phyloP scores from a whole-genome alignment of 2,797 vertebrate genomes.

The Hoplostethus mediterraneus region DNA sequence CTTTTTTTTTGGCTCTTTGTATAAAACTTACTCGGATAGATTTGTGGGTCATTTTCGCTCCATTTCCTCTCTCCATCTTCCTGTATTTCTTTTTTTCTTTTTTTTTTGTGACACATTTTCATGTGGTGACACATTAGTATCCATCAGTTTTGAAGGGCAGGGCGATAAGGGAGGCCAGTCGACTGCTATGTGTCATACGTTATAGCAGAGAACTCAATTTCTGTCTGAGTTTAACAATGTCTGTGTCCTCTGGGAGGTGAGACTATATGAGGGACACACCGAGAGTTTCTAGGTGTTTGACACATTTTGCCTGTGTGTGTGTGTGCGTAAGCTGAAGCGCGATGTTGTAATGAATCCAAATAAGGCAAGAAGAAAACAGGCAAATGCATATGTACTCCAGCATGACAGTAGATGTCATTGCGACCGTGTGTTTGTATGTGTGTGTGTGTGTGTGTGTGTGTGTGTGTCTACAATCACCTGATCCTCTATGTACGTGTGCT shows the following conservation, averaged over 20 bases:
- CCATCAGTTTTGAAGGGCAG: slow-evolving; percentile 79
- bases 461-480: not conserved
- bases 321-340: not conserved
- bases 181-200: slow-evolving; percentile 57
- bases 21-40: slow-evolving; percentile 35
- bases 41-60: slow-evolving; percentile 46
- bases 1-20: not conserved
- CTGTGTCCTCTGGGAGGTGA: slow-evolving; percentile 77
- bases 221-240: slow-evolving; percentile 74
- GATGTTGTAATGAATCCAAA: too few relatives aligned
- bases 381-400: not conserved
- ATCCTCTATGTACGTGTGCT: not conserved
- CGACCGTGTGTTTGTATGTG: not conserved
- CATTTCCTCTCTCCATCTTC: slow-evolving; percentile 45
- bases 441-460: slow-evolving; percentile 4
- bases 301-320: slow-evolving; percentile 24
- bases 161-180: slow-evolving; percentile 59
- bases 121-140: slow-evolving; percentile 71
- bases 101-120: slow-evolving; percentile 68
- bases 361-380: too few relatives aligned
- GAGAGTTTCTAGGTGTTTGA: slow-evolving; percentile 41
- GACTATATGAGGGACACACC: slow-evolving; percentile 69
- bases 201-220: slow-evolving; percentile 72
- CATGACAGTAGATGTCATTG: not conserved
- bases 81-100: slow-evolving; percentile 34